A percentile compares a stretch with the other conserved stretches of the same genome.
phyloP scores from a whole-genome alignment of 2,797 vertebrate genomes.

The Spondyliosoma cantharus region DNA sequence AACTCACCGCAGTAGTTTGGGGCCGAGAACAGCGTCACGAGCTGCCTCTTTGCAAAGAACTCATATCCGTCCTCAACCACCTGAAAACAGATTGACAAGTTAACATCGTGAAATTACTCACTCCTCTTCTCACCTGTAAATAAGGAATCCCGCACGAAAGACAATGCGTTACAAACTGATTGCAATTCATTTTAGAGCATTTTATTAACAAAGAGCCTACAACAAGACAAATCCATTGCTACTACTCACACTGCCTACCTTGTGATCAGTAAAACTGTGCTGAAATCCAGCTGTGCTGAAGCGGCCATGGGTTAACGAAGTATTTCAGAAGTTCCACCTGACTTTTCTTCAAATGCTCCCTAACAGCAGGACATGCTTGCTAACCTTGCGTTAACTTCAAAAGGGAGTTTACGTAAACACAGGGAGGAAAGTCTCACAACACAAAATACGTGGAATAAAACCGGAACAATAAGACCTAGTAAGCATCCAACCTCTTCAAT shows the following conservation, averaged over 20 bases:
- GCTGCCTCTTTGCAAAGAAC: conserved; percentile 88
- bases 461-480: neutral
- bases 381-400: neutral
- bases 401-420: neutral
- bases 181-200: neutral
- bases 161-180: no score
- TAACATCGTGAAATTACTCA: neutral
- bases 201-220: neutral
- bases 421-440: neutral
- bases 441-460: neutral
- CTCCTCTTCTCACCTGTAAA: neutral
- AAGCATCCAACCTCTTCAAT: neutral
- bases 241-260: conserved; percentile 16
- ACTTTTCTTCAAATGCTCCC: conserved; percentile 28
- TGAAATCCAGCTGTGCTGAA: conserved; percentile 19
- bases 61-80: conserved; percentile 89
- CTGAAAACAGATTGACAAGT: conserved; percentile 55
- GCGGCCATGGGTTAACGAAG: neutral
- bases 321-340: conserved; percentile 27
- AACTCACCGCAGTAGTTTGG: conserved; percentile 89
- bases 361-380: conserved; percentile 9
- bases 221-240: neutral
- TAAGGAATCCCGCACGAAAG: neutral
- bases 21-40: conserved; percentile 88
- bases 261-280: conserved; percentile 28